Evolutionary conservation across 2,113 vertebrate genomes (phyloP), one percentile per base, ranked within the genome.

Genomic region (Donacobius atricapilla): DNA sequence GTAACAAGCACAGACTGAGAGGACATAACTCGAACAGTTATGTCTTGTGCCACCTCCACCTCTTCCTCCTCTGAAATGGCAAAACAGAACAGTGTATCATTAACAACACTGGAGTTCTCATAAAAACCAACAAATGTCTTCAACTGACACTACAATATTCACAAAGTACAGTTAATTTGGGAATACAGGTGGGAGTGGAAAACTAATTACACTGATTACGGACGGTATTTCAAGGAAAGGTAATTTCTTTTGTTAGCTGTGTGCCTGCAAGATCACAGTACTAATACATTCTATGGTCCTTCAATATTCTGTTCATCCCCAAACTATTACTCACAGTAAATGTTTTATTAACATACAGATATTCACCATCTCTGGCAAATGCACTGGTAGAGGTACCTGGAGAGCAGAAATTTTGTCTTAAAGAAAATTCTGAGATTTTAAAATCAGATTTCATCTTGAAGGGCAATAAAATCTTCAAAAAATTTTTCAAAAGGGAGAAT

Each of bases 1-100:
- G 99, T 94, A 45, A 99, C 99, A 1, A 99, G 98, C 83, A 99
- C 99, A 8, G 99, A 99, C 75, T 99, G 98, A n/a, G 99, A 98
- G 16, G 99, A 99, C 97, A 99, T 98, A 50, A 99, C 99, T 44
- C 99, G 98, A 89, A 99, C 99, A 28, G 97, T 98, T 93, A 99
- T 94, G 93, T 99, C 99, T 95, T 97, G 97, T 15, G 98, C 98
- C 65, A 98, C 97, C 30, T 99, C 98, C 83, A 98, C 84, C 44
- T 98, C 98, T 24, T 98, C 98, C 48, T 98, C 98, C 78, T 99
- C 99, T 99, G 97, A 96, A 97, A 98, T 15, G 18, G 93, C 48
- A 98, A 64, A 22, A 40, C 40, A 93, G 45, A 88, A 89, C 3
- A 84, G 24, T 17, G 0, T 19, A 54, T 69, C 61, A 76, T 21